Base-by-base conservation (phyloP, 2,888 invertebrate genomes). In the Gari tellinella region DNA sequence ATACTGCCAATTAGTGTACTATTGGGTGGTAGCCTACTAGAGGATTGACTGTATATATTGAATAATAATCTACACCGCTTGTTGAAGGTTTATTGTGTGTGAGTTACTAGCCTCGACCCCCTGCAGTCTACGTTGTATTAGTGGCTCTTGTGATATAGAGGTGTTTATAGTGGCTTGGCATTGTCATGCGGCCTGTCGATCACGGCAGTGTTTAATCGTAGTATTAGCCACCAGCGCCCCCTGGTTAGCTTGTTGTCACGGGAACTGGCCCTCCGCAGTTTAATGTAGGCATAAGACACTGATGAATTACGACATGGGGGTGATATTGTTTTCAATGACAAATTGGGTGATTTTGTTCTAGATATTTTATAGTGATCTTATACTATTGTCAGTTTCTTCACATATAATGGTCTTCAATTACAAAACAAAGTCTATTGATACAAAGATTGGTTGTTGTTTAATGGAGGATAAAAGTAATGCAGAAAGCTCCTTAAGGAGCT, bases 71-170 rank as follows among this genome's bases (percentile, higher is more conserved):
- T 57, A n/a, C 19, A 17, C 25, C 53, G 43, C 52, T 52, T 62
- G 62, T 63, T 63, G 66, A 62, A 5, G 46, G 62, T 66, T 57
- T 66, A 69, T 69, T 69, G 69, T 63, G 26, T 37, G 45, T 57
- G 67, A 62, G 46, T 46, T 43, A 62, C 62, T 48, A 38, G 38
- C n/a, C 26, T 43, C 14, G 19, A 57, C 72, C 55, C 72, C 72
- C 57, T 57, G 57, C 57, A 26, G 57, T 45, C 57, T 57, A 10
- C 5, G 31, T 31, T 4, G 10, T 31, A 31, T 31, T 31, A 31
- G 31, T 31, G 5, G 4, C 31, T 31, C 31, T 31, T 10, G 10
- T 10, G 5, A 31, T 31, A 31, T 31, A 31, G 10, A 43, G 43
- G 43, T 43, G 43, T 43, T 43, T 19, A 43, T n/a, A 19, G 4